Base-by-base conservation (phyloP, 2,888 invertebrate genomes). In the Acronicta psi region DNA sequence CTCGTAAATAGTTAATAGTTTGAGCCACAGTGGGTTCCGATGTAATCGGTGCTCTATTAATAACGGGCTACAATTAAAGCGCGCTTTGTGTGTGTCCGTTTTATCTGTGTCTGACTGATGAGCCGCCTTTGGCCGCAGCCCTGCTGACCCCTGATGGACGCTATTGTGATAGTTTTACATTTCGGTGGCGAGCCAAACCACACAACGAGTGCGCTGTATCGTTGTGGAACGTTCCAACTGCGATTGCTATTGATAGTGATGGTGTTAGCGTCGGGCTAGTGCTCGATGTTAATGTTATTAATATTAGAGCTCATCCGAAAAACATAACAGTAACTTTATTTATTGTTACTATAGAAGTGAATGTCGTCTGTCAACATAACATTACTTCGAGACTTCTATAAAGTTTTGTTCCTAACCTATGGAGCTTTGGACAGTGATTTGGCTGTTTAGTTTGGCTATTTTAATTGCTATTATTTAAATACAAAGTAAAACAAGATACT, bases 91-190 rank as follows among this genome's bases (percentile, higher is more conserved):
- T 73, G 78, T 68, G 66, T 59, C 70, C 47, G 55, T 43, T 70
- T 67, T 75, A 78, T 81, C 75, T 59, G 40, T 59, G 69, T 78
- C 74, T 74, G 60, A 55, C 57, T 79, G 77, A 81, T 73, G 79
- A 60, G 51, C 59, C 61, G 62, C 65, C 59, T 71, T 53, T 61
- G 65, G 63, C 61, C 65, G 46, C 34, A 14, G 29, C 42, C 10
- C 8, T 37, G 53, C 64, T 49, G n/a, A 59, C 46, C 36, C 17
- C 36, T 16, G 51, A 46, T 16, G 18, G 34, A 45, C 18, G n/a
- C 4, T 38, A 38, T 38, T 31, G 16, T 38, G 46, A 50, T 45
- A 36, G 41, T 49, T 46, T 10, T n/a, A 20, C 45, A 17, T 14
- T 37, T 34, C 31, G 14, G 23, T 41, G 25, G 20, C 11, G 36